Conservation (phyloP, 35 echinoderm and acorn worm species). For the Ophiothrix spiculata region DNA sequence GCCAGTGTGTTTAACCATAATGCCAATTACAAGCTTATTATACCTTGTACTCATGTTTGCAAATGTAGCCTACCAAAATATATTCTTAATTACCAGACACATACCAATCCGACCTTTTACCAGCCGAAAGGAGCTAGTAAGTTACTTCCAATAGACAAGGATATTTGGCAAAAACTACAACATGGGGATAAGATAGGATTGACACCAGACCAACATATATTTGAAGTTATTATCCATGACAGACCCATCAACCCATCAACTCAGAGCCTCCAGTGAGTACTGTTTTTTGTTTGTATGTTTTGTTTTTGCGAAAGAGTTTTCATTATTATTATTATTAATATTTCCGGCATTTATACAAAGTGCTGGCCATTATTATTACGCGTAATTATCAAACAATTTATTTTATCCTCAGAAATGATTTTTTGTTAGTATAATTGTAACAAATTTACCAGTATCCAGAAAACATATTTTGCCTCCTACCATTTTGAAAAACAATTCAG, state of each 20-base stretch:
- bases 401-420: too few relatives aligned
- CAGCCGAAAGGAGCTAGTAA: slow-evolving; percentile 40
- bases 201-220: slow-evolving; percentile 92
- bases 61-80: too few relatives aligned
- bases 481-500: too few relatives aligned
- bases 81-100: slow-evolving; percentile 58
- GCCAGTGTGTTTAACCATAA: too few relatives aligned
- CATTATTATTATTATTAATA: too few relatives aligned
- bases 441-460: too few relatives aligned
- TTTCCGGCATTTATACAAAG: too few relatives aligned
- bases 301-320: neutral
- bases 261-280: slow-evolving; percentile 66
- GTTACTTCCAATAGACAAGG: slow-evolving; percentile 61
- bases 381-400: too few relatives aligned
- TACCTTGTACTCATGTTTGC: neutral
- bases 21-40: neutral
- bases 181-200: slow-evolving; percentile 74
- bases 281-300: neutral
- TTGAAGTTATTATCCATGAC: slow-evolving; percentile 89
- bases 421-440: too few relatives aligned
- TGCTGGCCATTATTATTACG: too few relatives aligned
- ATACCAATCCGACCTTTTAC: slow-evolving; percentile 87
- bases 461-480: too few relatives aligned
- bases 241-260: slow-evolving; percentile 57
- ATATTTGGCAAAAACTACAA: slow-evolving; percentile 68